A percentile compares a stretch with the other conserved stretches of the same genome.
phyloP scores from a whole-genome alignment of 1,140 invertebrate species.

The Brachionus koreanus region DNA sequence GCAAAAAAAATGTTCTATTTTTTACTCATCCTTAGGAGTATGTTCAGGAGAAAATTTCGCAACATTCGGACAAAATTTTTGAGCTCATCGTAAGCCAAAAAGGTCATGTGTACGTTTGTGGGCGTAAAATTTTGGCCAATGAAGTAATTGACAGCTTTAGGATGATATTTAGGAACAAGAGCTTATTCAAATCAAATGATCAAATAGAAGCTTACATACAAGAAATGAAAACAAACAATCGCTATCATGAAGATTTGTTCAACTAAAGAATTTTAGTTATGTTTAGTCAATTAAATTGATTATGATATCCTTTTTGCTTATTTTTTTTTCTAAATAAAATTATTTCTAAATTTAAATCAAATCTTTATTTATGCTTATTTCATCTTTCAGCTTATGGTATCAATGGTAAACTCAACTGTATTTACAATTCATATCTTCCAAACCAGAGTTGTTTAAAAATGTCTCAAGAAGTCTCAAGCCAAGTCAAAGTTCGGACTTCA shows the following conservation, averaged over 20 bases:
- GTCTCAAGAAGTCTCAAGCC: too few species aligned
- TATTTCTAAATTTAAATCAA: too few species aligned
- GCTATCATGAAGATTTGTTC: neutral
- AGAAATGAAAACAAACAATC: neutral
- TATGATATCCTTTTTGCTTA: too few species aligned
- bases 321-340: too few species aligned
- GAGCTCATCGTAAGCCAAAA: conserved; percentile 79
- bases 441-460: too few species aligned
- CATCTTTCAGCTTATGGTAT: too few species aligned
- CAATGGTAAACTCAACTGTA: too few species aligned
- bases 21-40: conserved; percentile 69
- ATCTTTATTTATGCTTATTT: too few species aligned
- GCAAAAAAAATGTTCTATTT: too few species aligned
- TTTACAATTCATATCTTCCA: too few species aligned
- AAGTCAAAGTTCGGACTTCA: too few species aligned
- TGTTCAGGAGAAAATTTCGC: conserved; percentile 83
- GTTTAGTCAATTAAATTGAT: too few species aligned
- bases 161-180: neutral
- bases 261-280: neutral
- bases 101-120: conserved; percentile 96
- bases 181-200: neutral
- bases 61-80: conserved; percentile 86
- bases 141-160: conserved; percentile 66
- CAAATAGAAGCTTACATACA: neutral
- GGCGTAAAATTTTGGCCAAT: conserved; percentile 94